Evolutionary conservation across 2,888 invertebrate genomes (phyloP).

Genomic region (Helobdella robusta): DNA sequence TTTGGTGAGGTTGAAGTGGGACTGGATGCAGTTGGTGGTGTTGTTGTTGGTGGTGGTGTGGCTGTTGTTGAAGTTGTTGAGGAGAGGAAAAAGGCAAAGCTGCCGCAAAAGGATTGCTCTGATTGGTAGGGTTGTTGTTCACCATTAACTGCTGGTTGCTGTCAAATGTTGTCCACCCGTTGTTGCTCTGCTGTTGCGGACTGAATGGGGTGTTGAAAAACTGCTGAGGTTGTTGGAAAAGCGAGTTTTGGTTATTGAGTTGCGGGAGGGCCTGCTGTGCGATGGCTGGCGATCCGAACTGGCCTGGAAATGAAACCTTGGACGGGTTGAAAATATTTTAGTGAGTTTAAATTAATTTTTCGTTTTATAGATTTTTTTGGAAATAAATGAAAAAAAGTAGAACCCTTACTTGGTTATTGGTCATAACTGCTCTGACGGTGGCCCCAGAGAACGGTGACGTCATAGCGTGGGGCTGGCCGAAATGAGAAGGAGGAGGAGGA

Average conservation of each 20-base stretch:
- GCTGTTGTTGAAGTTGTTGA: not conserved
- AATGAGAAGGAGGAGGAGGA: no score
- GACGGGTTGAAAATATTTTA: not conserved
- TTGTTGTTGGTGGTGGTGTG: not conserved
- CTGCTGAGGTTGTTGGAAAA: not conserved
- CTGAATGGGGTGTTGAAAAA: conserved; percentile 3
- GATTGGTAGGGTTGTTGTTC: not conserved
- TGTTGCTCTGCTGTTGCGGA: not conserved
- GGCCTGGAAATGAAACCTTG: not conserved
- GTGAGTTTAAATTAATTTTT: not conserved
- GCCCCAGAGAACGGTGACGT: not conserved
- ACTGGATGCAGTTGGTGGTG: not conserved
- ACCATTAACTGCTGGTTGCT: not conserved
- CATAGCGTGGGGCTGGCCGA: no score
- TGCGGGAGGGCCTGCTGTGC: not conserved
- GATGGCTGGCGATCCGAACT: not conserved
- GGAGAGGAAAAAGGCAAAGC: not conserved
- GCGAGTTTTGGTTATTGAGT: not conserved
- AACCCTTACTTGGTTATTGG: not conserved
- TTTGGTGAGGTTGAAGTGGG: not conserved
- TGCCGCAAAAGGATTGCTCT: not conserved
- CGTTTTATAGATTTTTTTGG: not conserved
- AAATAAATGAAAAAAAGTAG: not conserved
- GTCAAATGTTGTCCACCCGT: conserved; percentile 10
- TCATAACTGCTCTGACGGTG: not conserved